These are phyloP conservation scores for Sciaenops ocellatus DNA, from an alignment of 2,797 vertebrate genomes.

Conservation along the genomic window DNA sequence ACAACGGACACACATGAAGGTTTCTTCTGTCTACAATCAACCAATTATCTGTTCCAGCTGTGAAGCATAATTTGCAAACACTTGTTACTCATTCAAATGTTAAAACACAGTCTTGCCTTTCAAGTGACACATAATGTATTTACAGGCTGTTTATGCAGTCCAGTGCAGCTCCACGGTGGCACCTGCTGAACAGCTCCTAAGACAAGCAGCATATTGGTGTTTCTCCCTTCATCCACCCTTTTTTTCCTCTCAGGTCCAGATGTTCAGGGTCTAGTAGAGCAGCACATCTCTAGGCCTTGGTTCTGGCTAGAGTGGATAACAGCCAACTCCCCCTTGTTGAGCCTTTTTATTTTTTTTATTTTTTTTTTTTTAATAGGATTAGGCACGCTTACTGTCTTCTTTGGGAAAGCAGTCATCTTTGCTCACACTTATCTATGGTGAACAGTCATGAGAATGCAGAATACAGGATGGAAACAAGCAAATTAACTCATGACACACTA, in stretches of 20 bases:
- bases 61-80: conserved; percentile 41
- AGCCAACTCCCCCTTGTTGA: conserved; percentile 55
- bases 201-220: conserved; percentile 24
- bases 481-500: conserved; percentile 71
- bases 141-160: conserved; percentile 61
- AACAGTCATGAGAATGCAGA: conserved; percentile 73
- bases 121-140: conserved; percentile 57
- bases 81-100: conserved; percentile 35
- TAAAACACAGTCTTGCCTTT: conserved; percentile 37
- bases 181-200: conserved; percentile 41
- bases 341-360: conserved; percentile 53
- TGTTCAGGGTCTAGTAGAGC: conserved; percentile 59
- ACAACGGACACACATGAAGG: neutral
- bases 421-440: conserved; percentile 77
- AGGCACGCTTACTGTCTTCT: conserved; percentile 74
- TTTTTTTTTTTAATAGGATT: conserved; percentile 77
- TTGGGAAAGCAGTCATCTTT: conserved; percentile 74
- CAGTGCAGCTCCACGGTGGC: conserved; percentile 35
- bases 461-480: conserved; percentile 73
- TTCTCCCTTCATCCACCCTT: conserved; percentile 6
- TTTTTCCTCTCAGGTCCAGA: conserved; percentile 49
- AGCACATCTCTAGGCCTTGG: conserved; percentile 50
- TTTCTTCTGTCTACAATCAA: conserved; percentile 18
- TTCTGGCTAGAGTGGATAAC: conserved; percentile 68
- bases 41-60: conserved; percentile 6